phyloP scores from a whole-genome alignment of 2,888 invertebrate genomes.

The Trichacis sp. region DNA sequence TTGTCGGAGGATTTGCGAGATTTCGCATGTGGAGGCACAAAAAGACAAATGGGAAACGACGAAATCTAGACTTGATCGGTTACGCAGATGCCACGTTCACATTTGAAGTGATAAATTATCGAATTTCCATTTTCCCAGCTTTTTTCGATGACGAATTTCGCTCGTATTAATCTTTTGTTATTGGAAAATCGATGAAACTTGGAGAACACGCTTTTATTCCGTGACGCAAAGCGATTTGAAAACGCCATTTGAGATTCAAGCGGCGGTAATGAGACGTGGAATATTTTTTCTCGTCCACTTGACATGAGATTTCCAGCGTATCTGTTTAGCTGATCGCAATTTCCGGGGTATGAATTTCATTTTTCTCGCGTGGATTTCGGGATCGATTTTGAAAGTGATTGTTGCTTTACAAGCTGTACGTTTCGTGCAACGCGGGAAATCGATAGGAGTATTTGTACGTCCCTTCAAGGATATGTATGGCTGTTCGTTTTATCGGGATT shows the following conservation, averaged over 20 bases:
- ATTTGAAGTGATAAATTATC: no score
- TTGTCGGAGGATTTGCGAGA: conserved; percentile 50
- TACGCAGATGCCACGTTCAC: conserved; percentile 23
- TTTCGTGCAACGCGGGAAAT: background rate
- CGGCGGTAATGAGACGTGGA: background rate
- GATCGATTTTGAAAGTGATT: conserved; percentile 1
- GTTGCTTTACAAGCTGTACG: conserved; percentile 2
- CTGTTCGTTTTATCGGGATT: no score
- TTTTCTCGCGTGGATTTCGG: conserved; percentile 1
- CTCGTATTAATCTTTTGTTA: background rate
- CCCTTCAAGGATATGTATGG: no score
- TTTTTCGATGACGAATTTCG: background rate
- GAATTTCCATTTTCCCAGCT: no score
- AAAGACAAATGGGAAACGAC: conserved; percentile 35
- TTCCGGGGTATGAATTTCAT: conserved; percentile 7
- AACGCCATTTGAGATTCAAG: background rate
- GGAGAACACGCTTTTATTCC: background rate
- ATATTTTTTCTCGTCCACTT: background rate
- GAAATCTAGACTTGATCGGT: conserved; percentile 40
- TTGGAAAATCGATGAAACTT: background rate
- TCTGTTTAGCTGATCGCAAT: background rate
- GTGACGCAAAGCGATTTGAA: background rate
- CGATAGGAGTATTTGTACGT: no score
- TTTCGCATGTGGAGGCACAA: conserved; percentile 33
- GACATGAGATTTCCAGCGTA: background rate